phyloP scores from a whole-genome alignment of 2,888 invertebrate species.

The Hydrotaea cyrtoneurina region DNA sequence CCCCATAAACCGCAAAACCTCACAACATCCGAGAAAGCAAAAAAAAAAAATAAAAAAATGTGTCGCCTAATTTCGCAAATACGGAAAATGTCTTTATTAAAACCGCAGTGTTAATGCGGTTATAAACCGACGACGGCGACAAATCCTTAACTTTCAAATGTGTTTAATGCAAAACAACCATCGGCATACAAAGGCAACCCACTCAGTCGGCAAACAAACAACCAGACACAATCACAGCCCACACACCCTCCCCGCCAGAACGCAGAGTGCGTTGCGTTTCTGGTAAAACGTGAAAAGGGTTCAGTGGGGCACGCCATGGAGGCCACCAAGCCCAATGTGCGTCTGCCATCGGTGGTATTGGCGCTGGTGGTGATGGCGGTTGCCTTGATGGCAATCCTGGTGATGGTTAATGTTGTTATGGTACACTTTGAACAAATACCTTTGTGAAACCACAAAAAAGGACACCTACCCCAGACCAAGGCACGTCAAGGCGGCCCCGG shows the following conservation, averaged over 20 bases:
- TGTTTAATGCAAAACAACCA: conserved; percentile 7
- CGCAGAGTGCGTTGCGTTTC: not conserved
- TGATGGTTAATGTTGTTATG: conserved; percentile 22
- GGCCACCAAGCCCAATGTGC: not conserved
- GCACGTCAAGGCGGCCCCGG: not conserved
- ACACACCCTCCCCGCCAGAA: not conserved
- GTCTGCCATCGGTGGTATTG: not conserved
- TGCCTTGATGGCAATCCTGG: too few species aligned
- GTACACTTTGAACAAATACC: conserved; percentile 6
- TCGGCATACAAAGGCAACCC: not conserved
- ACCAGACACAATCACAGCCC: not conserved
- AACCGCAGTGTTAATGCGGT: conserved; percentile 28
- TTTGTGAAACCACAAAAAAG: conserved; percentile 21
- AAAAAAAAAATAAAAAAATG: too few species aligned
- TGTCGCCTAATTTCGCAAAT: conserved; percentile 11
- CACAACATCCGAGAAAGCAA: not conserved
- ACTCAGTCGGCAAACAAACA: not conserved
- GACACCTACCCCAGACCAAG: not conserved
- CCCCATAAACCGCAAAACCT: not conserved
- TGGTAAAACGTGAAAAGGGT: conserved; percentile 9
- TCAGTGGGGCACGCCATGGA: not conserved
- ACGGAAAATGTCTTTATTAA: conserved; percentile 11
- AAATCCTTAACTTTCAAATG: conserved; percentile 11
- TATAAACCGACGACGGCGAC: not conserved
- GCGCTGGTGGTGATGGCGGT: not conserved